Evolutionary conservation across 2,113 vertebrate genomes (phyloP).

Genomic region (Orientallactaga bullata): DNA sequence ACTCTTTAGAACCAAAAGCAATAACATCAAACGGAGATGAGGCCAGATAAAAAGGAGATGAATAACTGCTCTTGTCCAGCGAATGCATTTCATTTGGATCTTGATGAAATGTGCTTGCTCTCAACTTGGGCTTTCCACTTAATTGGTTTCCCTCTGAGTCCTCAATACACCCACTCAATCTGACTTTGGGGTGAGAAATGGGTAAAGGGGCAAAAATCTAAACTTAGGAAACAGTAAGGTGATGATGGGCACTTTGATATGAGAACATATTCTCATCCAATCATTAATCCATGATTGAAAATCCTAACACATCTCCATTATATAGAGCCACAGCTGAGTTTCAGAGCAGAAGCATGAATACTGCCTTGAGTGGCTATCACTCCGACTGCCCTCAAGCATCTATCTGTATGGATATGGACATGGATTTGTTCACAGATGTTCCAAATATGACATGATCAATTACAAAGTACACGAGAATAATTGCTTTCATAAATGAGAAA

Average conservation of each 20-base stretch:
- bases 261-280: not conserved
- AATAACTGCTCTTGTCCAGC: not conserved
- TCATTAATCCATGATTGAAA: not conserved
- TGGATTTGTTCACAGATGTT: not conserved
- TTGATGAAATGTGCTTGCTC: not conserved
- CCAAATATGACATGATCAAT: not conserved
- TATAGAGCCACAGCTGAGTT: not conserved
- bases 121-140: not conserved
- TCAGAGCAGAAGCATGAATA: not conserved
- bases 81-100: not conserved
- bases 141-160: not conserved
- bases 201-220: not conserved
- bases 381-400: not conserved
- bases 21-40: not conserved
- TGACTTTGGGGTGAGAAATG: not conserved
- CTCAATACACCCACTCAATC: not conserved
- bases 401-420: not conserved
- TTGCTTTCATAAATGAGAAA: not conserved
- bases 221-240: not conserved
- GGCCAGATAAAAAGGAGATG: not conserved
- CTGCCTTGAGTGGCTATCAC: no score
- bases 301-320: not conserved
- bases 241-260: not conserved
- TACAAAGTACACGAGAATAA: not conserved
- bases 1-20: conserved; percentile 42